Conservation (phyloP, 2,797 vertebrate genomes). For the Scleropages formosus region DNA sequence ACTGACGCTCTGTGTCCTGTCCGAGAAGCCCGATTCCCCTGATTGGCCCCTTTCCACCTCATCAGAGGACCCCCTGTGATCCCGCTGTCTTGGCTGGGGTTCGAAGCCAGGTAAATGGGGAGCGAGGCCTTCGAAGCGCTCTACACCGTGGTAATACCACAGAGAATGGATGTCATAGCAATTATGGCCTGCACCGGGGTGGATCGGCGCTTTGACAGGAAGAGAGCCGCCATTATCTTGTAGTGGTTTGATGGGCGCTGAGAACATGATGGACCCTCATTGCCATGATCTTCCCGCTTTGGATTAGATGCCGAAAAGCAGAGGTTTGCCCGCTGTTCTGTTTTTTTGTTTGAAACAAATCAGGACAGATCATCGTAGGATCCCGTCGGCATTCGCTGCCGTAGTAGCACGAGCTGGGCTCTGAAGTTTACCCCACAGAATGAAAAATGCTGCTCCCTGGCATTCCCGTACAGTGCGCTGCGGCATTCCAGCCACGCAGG, state of each 20-base stretch:
- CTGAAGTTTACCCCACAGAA: background rate
- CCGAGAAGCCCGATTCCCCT: background rate
- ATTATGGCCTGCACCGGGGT: too few relatives aligned
- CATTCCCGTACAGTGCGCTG: background rate
- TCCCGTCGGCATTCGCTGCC: background rate
- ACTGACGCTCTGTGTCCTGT: background rate
- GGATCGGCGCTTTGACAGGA: background rate
- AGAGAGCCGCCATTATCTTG: background rate
- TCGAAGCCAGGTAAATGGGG: background rate
- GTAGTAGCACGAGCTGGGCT: background rate
- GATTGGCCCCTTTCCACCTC: background rate
- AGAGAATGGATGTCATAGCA: too few relatives aligned
- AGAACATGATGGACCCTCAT: too few relatives aligned
- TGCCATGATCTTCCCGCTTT: background rate
- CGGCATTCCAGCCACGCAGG: too few relatives aligned
- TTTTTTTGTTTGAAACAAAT: too few relatives aligned
- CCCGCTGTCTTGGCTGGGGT: background rate
- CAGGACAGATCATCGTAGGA: background rate
- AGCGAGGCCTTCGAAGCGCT: background rate
- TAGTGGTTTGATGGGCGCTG: background rate
- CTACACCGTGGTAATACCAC: background rate
- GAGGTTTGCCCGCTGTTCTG: background rate
- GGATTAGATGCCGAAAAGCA: background rate
- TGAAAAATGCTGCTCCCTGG: background rate
- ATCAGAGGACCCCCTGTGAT: background rate